Evolutionary conservation across 2,888 invertebrate genomes (phyloP).

Genomic region (Campoplex nolae): DNA sequence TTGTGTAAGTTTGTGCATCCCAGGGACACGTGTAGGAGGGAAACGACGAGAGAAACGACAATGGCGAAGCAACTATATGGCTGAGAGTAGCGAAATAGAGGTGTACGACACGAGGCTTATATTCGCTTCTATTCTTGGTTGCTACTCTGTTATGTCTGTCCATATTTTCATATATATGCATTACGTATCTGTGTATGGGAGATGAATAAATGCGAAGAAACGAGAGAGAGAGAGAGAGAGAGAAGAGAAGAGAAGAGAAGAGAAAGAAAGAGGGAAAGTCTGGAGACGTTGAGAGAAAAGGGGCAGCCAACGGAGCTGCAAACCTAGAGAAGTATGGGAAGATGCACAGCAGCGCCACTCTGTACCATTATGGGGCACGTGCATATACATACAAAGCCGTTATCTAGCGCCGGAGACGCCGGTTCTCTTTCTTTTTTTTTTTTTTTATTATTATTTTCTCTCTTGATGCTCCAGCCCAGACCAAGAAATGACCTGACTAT

Average conservation of each 20-base stretch:
- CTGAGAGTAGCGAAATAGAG: slow-evolving; percentile 59
- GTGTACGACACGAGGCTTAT: slow-evolving; percentile 54
- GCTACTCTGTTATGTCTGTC: slow-evolving; percentile 19
- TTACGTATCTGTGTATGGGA: slow-evolving; percentile 35
- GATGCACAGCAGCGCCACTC: slow-evolving; percentile 53
- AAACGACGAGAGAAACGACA: slow-evolving; percentile 59
- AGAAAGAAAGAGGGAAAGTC: slow-evolving; percentile 33
- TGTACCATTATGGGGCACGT: slow-evolving; percentile 69
- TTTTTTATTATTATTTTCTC: slow-evolving; percentile 5
- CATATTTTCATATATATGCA: slow-evolving; percentile 1
- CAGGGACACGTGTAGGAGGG: slow-evolving; percentile 19
- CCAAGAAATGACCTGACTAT: slow-evolving; percentile 49
- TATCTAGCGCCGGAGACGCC: slow-evolving; percentile 74
- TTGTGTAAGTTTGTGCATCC: not conserved
- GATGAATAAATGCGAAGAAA: slow-evolving; percentile 24
- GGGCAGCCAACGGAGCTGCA: slow-evolving; percentile 34
- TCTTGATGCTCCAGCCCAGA: slow-evolving; percentile 47
- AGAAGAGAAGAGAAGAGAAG: not conserved
- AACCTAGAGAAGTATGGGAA: slow-evolving; percentile 63
- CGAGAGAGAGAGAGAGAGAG: slow-evolving; percentile 14
- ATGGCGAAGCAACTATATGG: slow-evolving; percentile 49
- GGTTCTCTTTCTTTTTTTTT: slow-evolving; percentile 60
- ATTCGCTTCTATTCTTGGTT: slow-evolving; percentile 30
- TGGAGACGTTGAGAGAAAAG: slow-evolving; percentile 50
- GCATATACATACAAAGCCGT: slow-evolving; percentile 75